phyloP scores from a whole-genome alignment of 2,888 invertebrate species.

The Cenopis cana region DNA sequence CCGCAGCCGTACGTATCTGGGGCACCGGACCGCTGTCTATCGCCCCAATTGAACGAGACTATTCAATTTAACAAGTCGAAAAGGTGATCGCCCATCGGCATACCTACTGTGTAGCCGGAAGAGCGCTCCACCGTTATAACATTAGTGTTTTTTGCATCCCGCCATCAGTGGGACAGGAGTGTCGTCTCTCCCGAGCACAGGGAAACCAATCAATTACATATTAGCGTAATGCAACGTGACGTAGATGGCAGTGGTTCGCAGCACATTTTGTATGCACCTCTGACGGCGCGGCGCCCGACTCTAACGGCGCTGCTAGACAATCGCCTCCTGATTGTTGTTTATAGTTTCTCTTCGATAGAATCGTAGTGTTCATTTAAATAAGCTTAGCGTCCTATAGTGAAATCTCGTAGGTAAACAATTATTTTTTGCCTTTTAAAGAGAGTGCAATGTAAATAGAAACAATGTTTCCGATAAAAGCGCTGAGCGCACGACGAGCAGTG shows the following conservation, averaged over 20 bases:
- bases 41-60: slow-evolving; percentile 59
- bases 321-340: slow-evolving; percentile 66
- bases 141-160: slow-evolving; percentile 80
- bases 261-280: slow-evolving; percentile 69
- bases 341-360: slow-evolving; percentile 48
- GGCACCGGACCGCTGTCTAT: slow-evolving; percentile 57
- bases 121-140: slow-evolving; percentile 71
- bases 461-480: slow-evolving; percentile 49
- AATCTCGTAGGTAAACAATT: slow-evolving; percentile 47
- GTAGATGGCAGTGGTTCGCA: slow-evolving; percentile 69
- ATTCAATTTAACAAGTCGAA: slow-evolving; percentile 63
- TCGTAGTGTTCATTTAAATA: slow-evolving; percentile 43
- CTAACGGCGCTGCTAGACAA: slow-evolving; percentile 68
- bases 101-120: slow-evolving; percentile 63
- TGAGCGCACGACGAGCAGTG: slow-evolving; percentile 36
- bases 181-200: slow-evolving; percentile 67
- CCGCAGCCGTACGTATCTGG: slow-evolving; percentile 54
- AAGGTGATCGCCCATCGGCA: slow-evolving; percentile 50
- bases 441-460: slow-evolving; percentile 53
- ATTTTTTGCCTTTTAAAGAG: slow-evolving; percentile 47
- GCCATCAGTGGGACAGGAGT: slow-evolving; percentile 78
- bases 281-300: slow-evolving; percentile 59
- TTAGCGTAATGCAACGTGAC: slow-evolving; percentile 81
- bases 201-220: slow-evolving; percentile 83
- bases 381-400: slow-evolving; percentile 43